Conservation (phyloP, 2,797 vertebrate species). For the Acrocephalus scirpaceus region DNA sequence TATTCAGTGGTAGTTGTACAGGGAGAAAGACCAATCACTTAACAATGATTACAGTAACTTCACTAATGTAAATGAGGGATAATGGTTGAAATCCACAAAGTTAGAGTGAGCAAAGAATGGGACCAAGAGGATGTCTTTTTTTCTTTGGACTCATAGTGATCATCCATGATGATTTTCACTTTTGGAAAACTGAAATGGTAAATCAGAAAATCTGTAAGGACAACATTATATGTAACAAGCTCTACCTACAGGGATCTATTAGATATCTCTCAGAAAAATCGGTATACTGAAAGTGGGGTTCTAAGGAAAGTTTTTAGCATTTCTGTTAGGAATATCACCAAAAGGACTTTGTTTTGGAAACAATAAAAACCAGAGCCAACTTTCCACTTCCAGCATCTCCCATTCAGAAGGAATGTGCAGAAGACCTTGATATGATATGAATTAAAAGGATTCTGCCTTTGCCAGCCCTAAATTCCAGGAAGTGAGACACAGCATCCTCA, state of each 20-base stretch:
- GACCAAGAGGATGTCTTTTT: background rate
- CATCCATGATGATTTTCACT: background rate
- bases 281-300: background rate
- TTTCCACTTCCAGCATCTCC: conserved; percentile 18
- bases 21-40: background rate
- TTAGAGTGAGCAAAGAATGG: background rate
- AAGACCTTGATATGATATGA: conserved; percentile 53
- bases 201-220: background rate
- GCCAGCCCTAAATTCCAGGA: conserved; percentile 46
- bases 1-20: background rate
- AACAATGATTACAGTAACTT: background rate
- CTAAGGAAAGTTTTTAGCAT: background rate
- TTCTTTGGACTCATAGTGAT: background rate
- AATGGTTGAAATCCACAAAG: background rate
- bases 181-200: background rate
- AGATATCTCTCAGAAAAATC: background rate
- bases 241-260: background rate
- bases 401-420: conserved; percentile 30
- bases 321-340: background rate
- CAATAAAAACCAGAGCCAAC: background rate
- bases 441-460: conserved; percentile 30
- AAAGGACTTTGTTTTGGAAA: conserved; percentile 49
- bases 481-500: conserved; percentile 24
- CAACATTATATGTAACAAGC: background rate
- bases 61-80: background rate